Evolutionary conservation across 2,113 vertebrate genomes (phyloP).

Genomic region (Bos indicus): DNA sequence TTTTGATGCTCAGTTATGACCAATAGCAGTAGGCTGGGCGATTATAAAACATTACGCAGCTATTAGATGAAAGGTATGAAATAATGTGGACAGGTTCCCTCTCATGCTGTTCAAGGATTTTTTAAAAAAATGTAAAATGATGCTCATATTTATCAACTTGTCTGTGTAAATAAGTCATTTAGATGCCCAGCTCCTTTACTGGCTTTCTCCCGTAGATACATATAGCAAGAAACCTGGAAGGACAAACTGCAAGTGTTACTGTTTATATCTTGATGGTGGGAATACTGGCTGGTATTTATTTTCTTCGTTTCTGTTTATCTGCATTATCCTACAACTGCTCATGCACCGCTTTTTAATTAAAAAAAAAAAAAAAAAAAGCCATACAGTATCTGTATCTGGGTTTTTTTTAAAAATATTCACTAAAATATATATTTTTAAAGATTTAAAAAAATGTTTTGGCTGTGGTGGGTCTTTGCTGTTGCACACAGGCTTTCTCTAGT

Average conservation of each 20-base stretch:
- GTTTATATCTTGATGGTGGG: not conserved
- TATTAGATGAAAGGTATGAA: not conserved
- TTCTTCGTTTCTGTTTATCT: not conserved
- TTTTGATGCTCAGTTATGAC: not conserved
- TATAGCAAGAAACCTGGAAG: not conserved
- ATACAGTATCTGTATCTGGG: not conserved
- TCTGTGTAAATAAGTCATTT: not conserved
- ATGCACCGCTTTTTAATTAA: not conserved
- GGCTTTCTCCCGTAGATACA: not conserved
- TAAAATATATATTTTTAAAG: not conserved
- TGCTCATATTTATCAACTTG: not conserved
- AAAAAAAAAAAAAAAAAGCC: not conserved
- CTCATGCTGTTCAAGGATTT: not conserved
- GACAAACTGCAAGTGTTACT: not conserved
- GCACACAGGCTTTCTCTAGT: not conserved
- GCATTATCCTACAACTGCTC: not conserved
- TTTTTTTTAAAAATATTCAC: not conserved
- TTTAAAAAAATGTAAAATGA: not conserved
- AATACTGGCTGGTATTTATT: not conserved
- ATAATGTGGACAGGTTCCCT: not conserved
- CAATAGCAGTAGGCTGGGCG: not conserved
- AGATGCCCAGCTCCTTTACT: not conserved
- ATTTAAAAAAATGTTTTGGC: not conserved
- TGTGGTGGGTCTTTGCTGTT: not conserved
- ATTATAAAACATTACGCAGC: not conserved